Evolutionary conservation across 1,140 invertebrate species (phyloP).

Genomic region (Spodoptera frugiperda): DNA sequence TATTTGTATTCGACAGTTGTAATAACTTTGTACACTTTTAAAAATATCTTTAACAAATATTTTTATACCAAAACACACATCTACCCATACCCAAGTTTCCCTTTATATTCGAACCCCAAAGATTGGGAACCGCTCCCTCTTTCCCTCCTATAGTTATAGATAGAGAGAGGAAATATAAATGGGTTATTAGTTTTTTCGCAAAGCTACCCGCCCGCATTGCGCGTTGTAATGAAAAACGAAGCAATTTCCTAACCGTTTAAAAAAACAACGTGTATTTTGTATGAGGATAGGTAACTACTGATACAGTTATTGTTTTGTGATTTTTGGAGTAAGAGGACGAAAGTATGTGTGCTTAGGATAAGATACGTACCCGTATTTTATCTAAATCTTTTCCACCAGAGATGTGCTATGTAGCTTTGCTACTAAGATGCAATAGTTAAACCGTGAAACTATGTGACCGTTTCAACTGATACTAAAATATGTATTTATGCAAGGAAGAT

Average conservation of each 20-base stretch:
- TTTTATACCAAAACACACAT: background rate
- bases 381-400: too few relatives aligned
- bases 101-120: background rate
- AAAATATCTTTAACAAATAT: background rate
- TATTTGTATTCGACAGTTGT: too few relatives aligned
- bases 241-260: slow-evolving; percentile 71
- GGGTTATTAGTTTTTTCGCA: slow-evolving; percentile 82
- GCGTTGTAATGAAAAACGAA: slow-evolving; percentile 80
- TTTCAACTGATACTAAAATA: too few relatives aligned
- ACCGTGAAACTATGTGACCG: too few relatives aligned
- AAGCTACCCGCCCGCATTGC: slow-evolving; percentile 69
- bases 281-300: background rate
- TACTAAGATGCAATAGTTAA: too few relatives aligned
- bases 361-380: too few relatives aligned
- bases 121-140: slow-evolving; percentile 42
- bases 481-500: too few relatives aligned
- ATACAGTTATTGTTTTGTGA: too few relatives aligned
- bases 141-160: slow-evolving; percentile 57
- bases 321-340: too few relatives aligned
- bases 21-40: too few relatives aligned
- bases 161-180: slow-evolving; percentile 76
- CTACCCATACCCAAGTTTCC: background rate
- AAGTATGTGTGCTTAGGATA: too few relatives aligned
- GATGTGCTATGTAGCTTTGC: too few relatives aligned
- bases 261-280: slow-evolving; percentile 45